These are phyloP conservation scores for Nycticorax nycticorax DNA, from an alignment of 2,113 vertebrate genomes.

Conservation along the genomic window DNA sequence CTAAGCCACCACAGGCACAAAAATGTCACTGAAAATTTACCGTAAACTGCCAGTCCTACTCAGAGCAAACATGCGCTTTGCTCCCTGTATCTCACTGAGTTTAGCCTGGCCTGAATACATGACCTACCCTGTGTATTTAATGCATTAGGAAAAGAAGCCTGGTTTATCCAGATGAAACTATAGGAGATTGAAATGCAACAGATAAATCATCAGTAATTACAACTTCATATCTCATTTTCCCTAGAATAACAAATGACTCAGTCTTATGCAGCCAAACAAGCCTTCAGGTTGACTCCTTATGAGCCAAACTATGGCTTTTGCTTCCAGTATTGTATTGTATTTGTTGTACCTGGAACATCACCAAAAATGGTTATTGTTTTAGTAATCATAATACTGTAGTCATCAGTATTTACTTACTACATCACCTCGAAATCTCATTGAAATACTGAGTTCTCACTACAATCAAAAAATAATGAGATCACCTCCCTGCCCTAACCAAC, in stretches of 20 bases:
- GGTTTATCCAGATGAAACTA: background rate
- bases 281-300: background rate
- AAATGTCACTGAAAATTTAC: background rate
- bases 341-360: background rate
- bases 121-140: background rate
- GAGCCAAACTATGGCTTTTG: background rate
- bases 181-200: background rate
- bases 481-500: background rate
- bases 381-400: background rate
- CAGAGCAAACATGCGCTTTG: background rate
- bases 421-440: background rate
- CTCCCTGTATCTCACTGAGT: background rate
- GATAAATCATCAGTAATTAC: slow-evolving; percentile 2
- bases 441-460: background rate
- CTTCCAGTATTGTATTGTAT: background rate
- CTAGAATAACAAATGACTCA: background rate
- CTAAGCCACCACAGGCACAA: background rate
- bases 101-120: background rate
- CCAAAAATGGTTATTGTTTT: background rate
- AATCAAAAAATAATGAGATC: background rate
- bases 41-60: background rate
- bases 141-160: background rate
- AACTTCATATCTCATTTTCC: background rate
- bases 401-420: background rate
- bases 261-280: background rate